These are phyloP conservation scores for Okamejei kenojei DNA, from an alignment of 2,797 vertebrate genomes.

Conservation along the genomic window DNA sequence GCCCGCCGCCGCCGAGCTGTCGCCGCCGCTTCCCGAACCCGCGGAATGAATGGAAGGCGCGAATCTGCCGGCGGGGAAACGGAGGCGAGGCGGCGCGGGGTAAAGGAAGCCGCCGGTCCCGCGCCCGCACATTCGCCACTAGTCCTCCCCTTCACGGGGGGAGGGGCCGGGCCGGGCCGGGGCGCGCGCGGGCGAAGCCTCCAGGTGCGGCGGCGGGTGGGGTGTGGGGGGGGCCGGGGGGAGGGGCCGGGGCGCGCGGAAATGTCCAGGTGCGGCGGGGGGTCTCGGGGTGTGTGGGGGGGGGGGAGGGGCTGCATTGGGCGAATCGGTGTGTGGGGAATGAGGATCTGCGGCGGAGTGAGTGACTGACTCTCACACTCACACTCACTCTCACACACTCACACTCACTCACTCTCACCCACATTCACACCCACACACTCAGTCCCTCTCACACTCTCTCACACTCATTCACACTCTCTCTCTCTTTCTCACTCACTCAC, in stretches of 20 bases:
- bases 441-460: no score
- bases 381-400: no score
- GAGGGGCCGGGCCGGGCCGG: no score
- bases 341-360: background rate
- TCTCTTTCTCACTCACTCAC: no score
- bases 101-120: background rate
- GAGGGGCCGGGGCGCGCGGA: background rate
- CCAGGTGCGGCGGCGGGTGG: accelerated
- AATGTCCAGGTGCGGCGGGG: background rate
- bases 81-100: background rate
- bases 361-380: no score
- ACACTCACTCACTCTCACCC: no score
- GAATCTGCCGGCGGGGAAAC: background rate
- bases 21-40: no score
- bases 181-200: no score
- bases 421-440: no score
- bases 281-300: background rate
- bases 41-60: background rate
- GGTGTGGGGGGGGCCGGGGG: background rate
- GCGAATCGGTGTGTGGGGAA: background rate
- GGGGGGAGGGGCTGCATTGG: background rate
- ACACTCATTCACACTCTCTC: no score
- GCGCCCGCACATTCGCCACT: background rate
- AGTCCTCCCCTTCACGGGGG: no score
- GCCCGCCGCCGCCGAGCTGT: background rate